Conservation (phyloP, 1,140 invertebrate genomes). For the Adoxophyes honmai region DNA sequence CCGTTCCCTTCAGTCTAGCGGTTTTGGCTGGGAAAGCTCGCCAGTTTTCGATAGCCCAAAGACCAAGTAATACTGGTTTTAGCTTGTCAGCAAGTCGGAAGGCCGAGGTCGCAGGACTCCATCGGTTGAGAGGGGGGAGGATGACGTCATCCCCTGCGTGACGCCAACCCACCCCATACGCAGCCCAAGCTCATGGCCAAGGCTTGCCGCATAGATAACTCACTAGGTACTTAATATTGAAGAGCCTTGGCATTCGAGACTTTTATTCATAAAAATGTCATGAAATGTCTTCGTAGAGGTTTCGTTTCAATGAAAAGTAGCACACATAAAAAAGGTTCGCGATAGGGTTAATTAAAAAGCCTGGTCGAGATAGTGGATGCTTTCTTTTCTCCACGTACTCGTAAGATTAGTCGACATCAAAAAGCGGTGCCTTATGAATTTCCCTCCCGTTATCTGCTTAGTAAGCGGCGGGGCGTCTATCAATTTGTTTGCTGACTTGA, state of each 20-base stretch:
- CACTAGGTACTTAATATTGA: constrained; percentile 41
- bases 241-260: constrained; percentile 13
- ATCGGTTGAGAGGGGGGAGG: not conserved
- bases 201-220: constrained; percentile 30
- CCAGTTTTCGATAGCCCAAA: not conserved
- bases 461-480: not conserved
- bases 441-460: not conserved
- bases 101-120: constrained; percentile 19
- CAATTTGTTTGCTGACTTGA: constrained; percentile 1
- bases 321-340: too few species aligned
- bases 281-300: too few species aligned
- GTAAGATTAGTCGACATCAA: not conserved
- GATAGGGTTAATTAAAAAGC: too few species aligned
- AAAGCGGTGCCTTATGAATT: not conserved
- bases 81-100: constrained; percentile 1
- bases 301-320: too few species aligned
- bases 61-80: constrained; percentile 9
- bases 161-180: constrained; percentile 29
- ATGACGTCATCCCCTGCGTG: constrained; percentile 37
- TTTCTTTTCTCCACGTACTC: too few species aligned
- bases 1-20: constrained; percentile 5
- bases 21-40: not conserved
- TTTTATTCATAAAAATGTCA: constrained; percentile 1
- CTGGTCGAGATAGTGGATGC: too few species aligned
- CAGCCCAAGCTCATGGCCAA: constrained; percentile 39